Evolutionary conservation across 2,797 vertebrate species (phyloP), one percentile per base, ranked within the genome.

Genomic region (Antrozous pallidus): DNA sequence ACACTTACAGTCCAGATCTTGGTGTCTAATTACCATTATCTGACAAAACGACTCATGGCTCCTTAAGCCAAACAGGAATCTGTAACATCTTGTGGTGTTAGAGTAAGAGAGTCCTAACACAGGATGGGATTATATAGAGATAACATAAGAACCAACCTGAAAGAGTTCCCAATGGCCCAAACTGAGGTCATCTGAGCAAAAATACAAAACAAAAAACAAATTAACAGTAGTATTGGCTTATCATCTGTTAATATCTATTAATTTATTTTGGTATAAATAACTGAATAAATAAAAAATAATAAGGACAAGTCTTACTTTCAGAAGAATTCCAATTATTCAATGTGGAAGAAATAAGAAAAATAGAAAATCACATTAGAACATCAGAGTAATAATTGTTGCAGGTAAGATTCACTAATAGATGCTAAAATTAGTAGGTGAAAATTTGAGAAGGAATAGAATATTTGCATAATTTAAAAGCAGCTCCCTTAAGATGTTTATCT

Each of bases 241-340:
- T 81, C 45, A 80, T 31, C 13, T 65, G 17, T 13, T 61, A 85
- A 70, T 31, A 85, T 11, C 51, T 18, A 92, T 26, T 4, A 86
- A 56, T 81, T 89, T 11, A 65, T 49, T 82, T 36, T 70, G 17
- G 17, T 86, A 79, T 45, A 61, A 83, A 61, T 83, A 81, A 61
- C 58, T 61, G 58, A 31, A 14, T 61, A 61, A 61, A 31, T 31
- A 61, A 61, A 58, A 61, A 61, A 56, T 24, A 28, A 36, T 45
- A 75, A 70, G 13, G 33, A 22, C 1, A 77, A 31, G 11, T 26
- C 31, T 71, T 67, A 65, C 8, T 82, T 77, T 86, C 51, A 73
- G 63, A 90, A 61, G n/a, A 87, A 82, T 88, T 88, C 13, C 17
- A 90, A 45, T 70, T 63, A 95, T 36, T 69, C 61, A 45, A 85